These are phyloP conservation scores for Orchesella cincta DNA, from an alignment of 1,140 invertebrate species.

Conservation along the genomic window DNA sequence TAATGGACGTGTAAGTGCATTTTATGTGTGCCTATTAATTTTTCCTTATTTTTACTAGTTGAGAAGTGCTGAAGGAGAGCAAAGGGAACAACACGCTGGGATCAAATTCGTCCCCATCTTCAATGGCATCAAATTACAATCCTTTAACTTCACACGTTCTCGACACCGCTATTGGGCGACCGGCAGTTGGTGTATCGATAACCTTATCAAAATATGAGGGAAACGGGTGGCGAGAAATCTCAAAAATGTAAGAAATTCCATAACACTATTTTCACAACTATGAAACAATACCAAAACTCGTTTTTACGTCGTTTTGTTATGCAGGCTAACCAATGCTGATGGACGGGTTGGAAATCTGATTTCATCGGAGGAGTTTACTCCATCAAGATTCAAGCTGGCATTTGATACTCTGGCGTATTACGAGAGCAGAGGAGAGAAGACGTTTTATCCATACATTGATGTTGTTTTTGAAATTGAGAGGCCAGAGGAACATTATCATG, in stretches of 20 bases:
- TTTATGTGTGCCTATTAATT: too few relatives aligned
- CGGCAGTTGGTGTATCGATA: constrained; percentile 27
- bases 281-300: background rate
- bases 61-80: too few relatives aligned
- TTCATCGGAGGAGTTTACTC: constrained; percentile 62
- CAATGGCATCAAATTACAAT: constrained; percentile 52
- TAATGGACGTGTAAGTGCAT: too few relatives aligned
- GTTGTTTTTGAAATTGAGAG: constrained; percentile 73
- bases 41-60: too few relatives aligned
- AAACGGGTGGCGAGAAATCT: constrained; percentile 20
- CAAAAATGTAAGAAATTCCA: constrained; percentile 32
- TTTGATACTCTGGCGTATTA: constrained; percentile 76
- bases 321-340: constrained; percentile 65
- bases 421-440: constrained; percentile 60
- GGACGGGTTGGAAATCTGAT: constrained; percentile 69
- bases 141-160: constrained; percentile 65
- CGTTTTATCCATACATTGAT: constrained; percentile 76
- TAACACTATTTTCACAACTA: background rate
- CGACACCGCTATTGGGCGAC: constrained; percentile 38
- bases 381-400: constrained; percentile 72
- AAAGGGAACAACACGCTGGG: too few relatives aligned
- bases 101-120: too few relatives aligned
- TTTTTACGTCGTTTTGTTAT: constrained; percentile 41
- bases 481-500: constrained; percentile 71
- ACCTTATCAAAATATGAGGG: constrained; percentile 25